These are phyloP conservation scores for Cordilura impudica DNA, from an alignment of 2,888 invertebrate genomes.

Conservation along the genomic window DNA sequence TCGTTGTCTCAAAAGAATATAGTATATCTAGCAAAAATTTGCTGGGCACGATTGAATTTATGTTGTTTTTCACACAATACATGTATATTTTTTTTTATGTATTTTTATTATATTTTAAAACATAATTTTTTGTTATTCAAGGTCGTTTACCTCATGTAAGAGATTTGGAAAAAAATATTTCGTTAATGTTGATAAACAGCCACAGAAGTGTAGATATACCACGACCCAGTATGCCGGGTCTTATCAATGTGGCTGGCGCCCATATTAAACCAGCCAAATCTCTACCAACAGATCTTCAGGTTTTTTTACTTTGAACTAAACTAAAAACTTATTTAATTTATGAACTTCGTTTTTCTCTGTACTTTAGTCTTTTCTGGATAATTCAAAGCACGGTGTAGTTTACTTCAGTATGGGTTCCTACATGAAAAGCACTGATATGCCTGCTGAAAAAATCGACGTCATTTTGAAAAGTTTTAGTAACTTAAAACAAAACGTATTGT, in stretches of 20 bases:
- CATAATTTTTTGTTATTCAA: conserved; percentile 48
- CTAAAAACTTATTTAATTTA: too few species aligned
- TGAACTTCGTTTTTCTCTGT: neutral
- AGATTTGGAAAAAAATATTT: conserved; percentile 78
- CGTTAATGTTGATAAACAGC: conserved; percentile 79
- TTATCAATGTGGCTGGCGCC: conserved; percentile 76
- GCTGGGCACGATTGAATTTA: too few species aligned
- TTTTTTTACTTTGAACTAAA: too few species aligned
- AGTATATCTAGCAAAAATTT: too few species aligned
- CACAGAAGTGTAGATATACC: conserved; percentile 79
- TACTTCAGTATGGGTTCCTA: conserved; percentile 79
- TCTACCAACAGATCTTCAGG: conserved; percentile 72
- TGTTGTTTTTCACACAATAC: too few species aligned
- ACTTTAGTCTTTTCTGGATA: conserved; percentile 74
- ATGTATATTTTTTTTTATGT: neutral
- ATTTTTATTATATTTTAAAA: neutral
- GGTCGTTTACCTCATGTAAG: conserved; percentile 76
- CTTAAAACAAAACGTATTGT: conserved; percentile 79
- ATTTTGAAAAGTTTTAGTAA: conserved; percentile 78
- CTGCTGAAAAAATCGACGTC: conserved; percentile 73
- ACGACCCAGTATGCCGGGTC: conserved; percentile 77
- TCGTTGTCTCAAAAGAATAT: too few species aligned
- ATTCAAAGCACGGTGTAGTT: conserved; percentile 77
- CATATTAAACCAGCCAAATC: conserved; percentile 73
- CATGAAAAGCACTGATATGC: conserved; percentile 77